These are phyloP conservation scores for Sylvicapra grimmia DNA, from an alignment of 2,113 vertebrate species.

Conservation along the genomic window DNA sequence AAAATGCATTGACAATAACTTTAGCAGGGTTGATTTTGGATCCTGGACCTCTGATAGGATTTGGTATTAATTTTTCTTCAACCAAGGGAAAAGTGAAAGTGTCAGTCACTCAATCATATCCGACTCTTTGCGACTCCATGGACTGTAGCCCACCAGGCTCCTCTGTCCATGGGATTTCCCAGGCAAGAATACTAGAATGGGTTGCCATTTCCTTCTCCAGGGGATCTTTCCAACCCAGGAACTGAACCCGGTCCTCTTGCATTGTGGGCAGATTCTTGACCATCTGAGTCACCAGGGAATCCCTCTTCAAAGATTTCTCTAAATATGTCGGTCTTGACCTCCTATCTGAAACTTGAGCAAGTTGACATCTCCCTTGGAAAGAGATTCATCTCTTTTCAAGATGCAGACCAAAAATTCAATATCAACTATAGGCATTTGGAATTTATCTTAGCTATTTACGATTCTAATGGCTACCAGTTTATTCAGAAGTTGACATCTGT, in stretches of 20 bases:
- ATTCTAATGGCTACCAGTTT: slow-evolving; percentile 52
- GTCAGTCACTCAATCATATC: background rate
- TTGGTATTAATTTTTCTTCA: background rate
- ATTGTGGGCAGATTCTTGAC: background rate
- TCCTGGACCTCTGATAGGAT: background rate
- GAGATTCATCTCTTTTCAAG: slow-evolving; percentile 30
- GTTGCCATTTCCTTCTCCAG: background rate
- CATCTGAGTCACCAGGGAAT: background rate
- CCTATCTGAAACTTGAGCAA: background rate
- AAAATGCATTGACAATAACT: background rate
- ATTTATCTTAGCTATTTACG: slow-evolving; percentile 38
- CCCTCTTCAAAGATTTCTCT: background rate
- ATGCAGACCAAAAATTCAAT: background rate
- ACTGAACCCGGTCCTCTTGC: background rate
- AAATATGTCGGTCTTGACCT: background rate
- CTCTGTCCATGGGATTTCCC: background rate
- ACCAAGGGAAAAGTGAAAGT: background rate
- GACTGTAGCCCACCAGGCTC: background rate
- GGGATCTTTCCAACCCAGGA: background rate
- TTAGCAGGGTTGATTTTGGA: background rate
- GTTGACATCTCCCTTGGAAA: background rate
- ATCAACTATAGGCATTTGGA: slow-evolving; percentile 32
- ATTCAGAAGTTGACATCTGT: slow-evolving; percentile 15
- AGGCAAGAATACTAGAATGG: background rate
- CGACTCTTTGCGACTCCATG: background rate